Evolutionary conservation across 2,113 vertebrate species (phyloP).

Genomic region (Corythoichthys haematopterus): DNA sequence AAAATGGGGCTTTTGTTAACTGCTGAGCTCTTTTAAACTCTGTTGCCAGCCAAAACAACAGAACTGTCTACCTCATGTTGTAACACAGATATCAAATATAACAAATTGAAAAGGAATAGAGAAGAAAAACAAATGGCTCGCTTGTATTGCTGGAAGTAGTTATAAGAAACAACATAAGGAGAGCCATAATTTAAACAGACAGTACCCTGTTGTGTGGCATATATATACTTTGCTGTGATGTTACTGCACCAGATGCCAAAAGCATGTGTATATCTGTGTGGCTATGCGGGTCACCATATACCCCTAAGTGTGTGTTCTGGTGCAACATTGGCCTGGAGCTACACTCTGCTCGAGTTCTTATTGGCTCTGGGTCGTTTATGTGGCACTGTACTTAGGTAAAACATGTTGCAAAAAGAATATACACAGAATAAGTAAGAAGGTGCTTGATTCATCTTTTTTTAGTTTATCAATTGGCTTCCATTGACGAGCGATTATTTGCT

Average conservation of each 20-base stretch:
- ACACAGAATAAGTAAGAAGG: background rate
- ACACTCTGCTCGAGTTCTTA: constrained; percentile 21
- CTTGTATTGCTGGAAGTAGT: constrained; percentile 16
- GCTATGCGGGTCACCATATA: constrained; percentile 21
- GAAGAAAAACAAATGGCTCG: background rate
- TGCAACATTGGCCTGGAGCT: constrained; percentile 31
- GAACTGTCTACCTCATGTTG: background rate
- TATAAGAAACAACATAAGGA: constrained; percentile 7
- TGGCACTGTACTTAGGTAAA: constrained; percentile 23
- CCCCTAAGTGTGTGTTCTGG: constrained; percentile 14
- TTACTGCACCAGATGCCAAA: constrained; percentile 30
- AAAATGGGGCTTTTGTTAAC: background rate
- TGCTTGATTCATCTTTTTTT: background rate
- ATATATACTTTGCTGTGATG: constrained; percentile 11
- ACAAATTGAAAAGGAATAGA: background rate
- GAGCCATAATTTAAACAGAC: constrained; percentile 28
- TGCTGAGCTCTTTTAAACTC: background rate
- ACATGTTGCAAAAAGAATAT: constrained; percentile 2
- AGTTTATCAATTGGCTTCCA: background rate
- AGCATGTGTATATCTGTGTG: constrained; percentile 12
- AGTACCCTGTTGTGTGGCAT: constrained; percentile 17
- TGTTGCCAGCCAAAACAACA: background rate
- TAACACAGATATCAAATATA: background rate
- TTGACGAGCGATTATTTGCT: background rate
- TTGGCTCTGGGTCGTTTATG: constrained; percentile 26